Base-by-base conservation (phyloP, 1,140 invertebrate genomes). In the Macrosteles quadrilineatus region DNA sequence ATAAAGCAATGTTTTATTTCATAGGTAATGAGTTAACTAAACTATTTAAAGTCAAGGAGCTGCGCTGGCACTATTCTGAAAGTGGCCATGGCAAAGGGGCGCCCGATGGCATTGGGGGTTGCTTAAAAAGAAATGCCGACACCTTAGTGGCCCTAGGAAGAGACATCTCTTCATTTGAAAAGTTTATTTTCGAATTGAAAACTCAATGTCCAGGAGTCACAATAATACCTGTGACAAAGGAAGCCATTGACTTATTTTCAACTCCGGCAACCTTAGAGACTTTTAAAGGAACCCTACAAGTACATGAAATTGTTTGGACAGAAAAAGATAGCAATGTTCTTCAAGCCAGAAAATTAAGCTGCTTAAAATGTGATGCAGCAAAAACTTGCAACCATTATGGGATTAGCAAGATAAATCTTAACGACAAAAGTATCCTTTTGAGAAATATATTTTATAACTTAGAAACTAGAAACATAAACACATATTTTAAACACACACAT, bases 51-150 rank as follows among this genome's bases (percentile, higher is more conserved):
- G 11, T 29, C 30, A 25, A 31, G 63, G 17, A 62, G 66, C 23
- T 68, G 53, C 17, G 75, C 68, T 36, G 73, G 75, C n/a, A n/a
- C 55, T 76, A 70, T 66, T 69, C n/a, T 45, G 72, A 72, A n/a
- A n/a, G n/a, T 29, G 74, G 76, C 21, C 76, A 76, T 65, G 74
- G 74, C 17, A 77, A 76, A 71, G 67, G 70, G 21, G 30, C 71
- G 29, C 67, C 73, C 21, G 76, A 75, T 74, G 75, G 75, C 1
- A 73, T 77, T 17, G 75, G 32, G 11, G 74, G 73, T 11, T 50
- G 9, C 40, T 47, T 73, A 17, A 77, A 76, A 69, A 73, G 71
- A 69, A 31, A 59, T 29, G 70, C 73, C 14, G 74, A 76, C 43
- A 32, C 65, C 29, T 47, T 55, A 45, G 73, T 76, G 25, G 68